Evolutionary conservation across 2,797 vertebrate species (phyloP).

Genomic region (Spondyliosoma cantharus): DNA sequence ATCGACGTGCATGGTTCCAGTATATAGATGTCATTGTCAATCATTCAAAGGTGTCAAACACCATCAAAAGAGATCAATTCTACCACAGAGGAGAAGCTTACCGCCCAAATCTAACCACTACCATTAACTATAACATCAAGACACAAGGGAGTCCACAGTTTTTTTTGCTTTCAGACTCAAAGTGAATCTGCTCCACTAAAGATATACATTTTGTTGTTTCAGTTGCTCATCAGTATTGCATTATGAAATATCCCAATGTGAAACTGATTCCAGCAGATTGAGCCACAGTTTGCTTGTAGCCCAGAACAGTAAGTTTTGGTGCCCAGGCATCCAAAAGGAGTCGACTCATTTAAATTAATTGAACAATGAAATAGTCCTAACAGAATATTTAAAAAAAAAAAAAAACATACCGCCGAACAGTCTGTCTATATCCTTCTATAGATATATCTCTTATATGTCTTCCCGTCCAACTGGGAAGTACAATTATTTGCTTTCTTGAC

Average conservation of each 20-base stretch:
- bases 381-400: background rate
- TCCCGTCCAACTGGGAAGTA: background rate
- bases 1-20: background rate
- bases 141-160: background rate
- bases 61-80: background rate
- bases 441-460: too few relatives aligned
- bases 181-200: background rate
- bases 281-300: too few relatives aligned
- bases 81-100: background rate
- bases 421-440: background rate
- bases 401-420: background rate
- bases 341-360: background rate
- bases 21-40: background rate
- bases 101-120: background rate
- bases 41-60: background rate
- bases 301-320: background rate
- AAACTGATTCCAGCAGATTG: too few relatives aligned
- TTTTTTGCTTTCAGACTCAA: background rate
- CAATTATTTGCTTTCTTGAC: background rate
- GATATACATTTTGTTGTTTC: background rate
- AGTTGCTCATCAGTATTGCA: background rate
- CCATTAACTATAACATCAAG: background rate
- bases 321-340: background rate
- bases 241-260: too few relatives aligned
- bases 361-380: background rate